phyloP scores from a whole-genome alignment of 2,888 invertebrate genomes.

The Labia minor region DNA sequence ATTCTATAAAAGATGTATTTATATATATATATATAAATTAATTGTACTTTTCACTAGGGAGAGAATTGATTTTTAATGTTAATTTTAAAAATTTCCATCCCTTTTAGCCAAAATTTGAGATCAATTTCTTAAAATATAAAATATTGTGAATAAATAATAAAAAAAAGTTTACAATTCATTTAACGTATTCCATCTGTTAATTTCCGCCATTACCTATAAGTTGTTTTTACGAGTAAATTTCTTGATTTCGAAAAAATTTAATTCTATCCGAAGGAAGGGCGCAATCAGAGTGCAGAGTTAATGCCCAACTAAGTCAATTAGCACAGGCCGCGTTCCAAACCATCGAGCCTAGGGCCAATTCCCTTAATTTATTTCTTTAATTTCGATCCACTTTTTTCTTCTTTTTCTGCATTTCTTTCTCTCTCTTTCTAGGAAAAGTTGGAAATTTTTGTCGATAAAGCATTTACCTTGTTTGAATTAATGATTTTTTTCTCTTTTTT shows the following conservation, averaged over 20 bases:
- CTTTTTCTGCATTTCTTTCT: neutral
- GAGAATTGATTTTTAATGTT: no score
- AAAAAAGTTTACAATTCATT: no score
- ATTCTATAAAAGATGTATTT: no score
- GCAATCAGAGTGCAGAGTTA: constrained; percentile 4
- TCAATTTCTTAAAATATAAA: no score
- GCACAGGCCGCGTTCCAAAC: neutral
- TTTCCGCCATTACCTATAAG: no score
- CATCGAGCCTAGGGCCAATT: neutral
- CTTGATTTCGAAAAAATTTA: constrained; percentile 1
- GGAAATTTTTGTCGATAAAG: constrained; percentile 7
- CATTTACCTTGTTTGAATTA: constrained; percentile 13
- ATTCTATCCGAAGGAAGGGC: neutral
- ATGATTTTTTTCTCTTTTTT: neutral
- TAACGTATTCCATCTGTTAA: no score
- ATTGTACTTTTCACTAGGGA: no score
- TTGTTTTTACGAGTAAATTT: neutral
- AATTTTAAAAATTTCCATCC: no score
- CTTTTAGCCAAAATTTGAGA: no score
- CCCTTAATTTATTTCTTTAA: constrained; percentile 13
- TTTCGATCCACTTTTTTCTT: constrained; percentile 6
- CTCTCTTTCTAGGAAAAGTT: neutral
- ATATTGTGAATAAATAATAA: no score
- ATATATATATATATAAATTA: no score
- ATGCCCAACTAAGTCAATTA: constrained; percentile 13